Percentiles rank a stretch among this genome's conserved stretches.
phyloP scores from a whole-genome alignment of 2,888 invertebrate genomes.

The Panorpa germanica region DNA sequence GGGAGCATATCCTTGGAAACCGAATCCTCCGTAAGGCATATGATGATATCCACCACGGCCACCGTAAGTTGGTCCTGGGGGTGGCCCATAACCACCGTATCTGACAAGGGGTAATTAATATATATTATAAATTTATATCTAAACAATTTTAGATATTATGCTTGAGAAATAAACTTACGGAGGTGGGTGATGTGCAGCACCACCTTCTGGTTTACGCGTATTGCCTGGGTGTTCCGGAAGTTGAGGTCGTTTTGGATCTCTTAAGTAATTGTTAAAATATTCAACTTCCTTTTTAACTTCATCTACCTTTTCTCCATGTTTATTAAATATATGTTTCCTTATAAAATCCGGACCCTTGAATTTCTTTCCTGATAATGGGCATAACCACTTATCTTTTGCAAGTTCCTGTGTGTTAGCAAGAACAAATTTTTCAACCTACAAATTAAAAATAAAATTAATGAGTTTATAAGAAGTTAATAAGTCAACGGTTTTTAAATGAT shows the following conservation, averaged over 20 bases:
- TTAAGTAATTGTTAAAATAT: conserved; percentile 92
- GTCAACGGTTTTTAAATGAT: too few relatives aligned
- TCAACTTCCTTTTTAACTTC: conserved; percentile 94
- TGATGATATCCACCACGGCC: conserved; percentile 22
- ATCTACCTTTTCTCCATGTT: conserved; percentile 90
- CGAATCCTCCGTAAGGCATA: conserved; percentile 19
- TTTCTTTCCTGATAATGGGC: conserved; percentile 96
- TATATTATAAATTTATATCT: conserved; percentile 9
- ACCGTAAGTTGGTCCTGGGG: too few relatives aligned
- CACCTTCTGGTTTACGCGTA: conserved; percentile 23
- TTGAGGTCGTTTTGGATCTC: conserved; percentile 87
- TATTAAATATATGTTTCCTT: conserved; percentile 94
- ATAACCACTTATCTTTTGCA: conserved; percentile 96
- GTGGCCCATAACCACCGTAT: conserved; percentile 21
- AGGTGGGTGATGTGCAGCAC: conserved; percentile 17
- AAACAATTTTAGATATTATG: conserved; percentile 11
- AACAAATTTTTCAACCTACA: conserved; percentile 91
- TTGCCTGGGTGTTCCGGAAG: conserved; percentile 68
- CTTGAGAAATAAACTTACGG: conserved; percentile 18
- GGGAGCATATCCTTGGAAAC: conserved; percentile 23
- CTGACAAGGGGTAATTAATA: too few relatives aligned
- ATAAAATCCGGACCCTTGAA: conserved; percentile 99
- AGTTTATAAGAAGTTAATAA: too few relatives aligned
- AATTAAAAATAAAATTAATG: too few relatives aligned
- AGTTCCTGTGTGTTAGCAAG: conserved; percentile 91